These are phyloP conservation scores for Tetraneura akinire DNA, from an alignment of 1,140 invertebrate genomes.

Conservation along the genomic window DNA sequence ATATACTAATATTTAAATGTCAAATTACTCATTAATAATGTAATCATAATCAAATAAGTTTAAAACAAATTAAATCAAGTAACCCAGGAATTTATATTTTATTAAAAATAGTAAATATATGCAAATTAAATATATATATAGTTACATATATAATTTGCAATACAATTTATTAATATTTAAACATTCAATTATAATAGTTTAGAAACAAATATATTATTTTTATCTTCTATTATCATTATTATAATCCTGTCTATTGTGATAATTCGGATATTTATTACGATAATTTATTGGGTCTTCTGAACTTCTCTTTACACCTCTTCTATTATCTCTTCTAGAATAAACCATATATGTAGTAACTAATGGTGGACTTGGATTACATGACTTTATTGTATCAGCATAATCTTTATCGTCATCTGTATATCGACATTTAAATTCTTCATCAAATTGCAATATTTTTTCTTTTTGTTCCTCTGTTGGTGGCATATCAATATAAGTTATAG, in stretches of 20 bases:
- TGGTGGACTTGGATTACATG: constrained; percentile 59
- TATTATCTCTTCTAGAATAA: constrained; percentile 40
- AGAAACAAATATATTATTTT: background rate
- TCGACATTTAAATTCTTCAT: constrained; percentile 62
- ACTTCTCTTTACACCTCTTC: background rate
- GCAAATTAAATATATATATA: no score
- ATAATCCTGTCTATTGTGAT: background rate
- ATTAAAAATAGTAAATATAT: background rate
- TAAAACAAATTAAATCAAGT: background rate
- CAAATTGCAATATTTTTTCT: constrained; percentile 62
- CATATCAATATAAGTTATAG: constrained; percentile 54
- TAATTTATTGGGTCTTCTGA: background rate
- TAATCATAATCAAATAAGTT: background rate
- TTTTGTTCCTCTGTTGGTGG: constrained; percentile 59
- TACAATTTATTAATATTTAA: background rate
- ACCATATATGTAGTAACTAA: constrained; percentile 62
- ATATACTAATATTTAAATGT: no score
- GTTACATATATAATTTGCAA: constrained; percentile 3
- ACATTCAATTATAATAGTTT: background rate
- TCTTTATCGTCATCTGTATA: constrained; percentile 63
- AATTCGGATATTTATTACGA: background rate
- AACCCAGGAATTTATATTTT: background rate
- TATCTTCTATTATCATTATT: constrained; percentile 20
- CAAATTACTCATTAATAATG: no score
- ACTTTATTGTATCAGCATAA: constrained; percentile 60